Conservation (phyloP, 2,797 vertebrate genomes). For the Anabacerthia variegaticeps region DNA sequence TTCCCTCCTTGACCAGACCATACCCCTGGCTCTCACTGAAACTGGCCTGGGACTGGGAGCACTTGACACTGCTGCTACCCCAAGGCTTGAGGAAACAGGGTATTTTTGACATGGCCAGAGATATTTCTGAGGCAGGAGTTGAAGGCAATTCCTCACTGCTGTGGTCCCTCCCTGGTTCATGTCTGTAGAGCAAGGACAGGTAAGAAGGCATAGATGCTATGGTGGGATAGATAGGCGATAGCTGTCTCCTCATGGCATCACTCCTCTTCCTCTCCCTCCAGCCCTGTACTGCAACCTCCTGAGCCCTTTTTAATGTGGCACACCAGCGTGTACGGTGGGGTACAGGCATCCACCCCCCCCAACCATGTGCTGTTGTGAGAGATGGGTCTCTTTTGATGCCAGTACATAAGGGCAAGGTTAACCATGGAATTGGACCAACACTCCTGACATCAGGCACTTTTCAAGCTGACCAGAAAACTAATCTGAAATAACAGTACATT, state of each 20-base stretch:
- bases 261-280: background rate
- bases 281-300: background rate
- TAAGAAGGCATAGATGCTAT: background rate
- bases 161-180: background rate
- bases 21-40: background rate
- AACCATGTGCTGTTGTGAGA: rapidly evolving
- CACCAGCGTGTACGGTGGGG: rapidly evolving
- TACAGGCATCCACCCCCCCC: rapidly evolving
- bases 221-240: background rate
- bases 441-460: background rate
- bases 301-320: background rate
- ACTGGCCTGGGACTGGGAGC: background rate
- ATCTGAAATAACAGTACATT: background rate
- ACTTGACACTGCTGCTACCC: background rate
- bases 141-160: background rate
- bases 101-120: background rate
- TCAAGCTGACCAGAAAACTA: background rate
- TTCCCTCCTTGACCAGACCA: background rate
- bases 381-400: rapidly evolving
- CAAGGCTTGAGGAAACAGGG: background rate
- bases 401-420: background rate
- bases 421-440: background rate
- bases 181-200: background rate
- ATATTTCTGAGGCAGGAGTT: background rate
- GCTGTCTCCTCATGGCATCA: background rate